These are phyloP conservation scores for Rhadina sibilatrix DNA, from an alignment of 2,113 vertebrate species.

Conservation along the genomic window DNA sequence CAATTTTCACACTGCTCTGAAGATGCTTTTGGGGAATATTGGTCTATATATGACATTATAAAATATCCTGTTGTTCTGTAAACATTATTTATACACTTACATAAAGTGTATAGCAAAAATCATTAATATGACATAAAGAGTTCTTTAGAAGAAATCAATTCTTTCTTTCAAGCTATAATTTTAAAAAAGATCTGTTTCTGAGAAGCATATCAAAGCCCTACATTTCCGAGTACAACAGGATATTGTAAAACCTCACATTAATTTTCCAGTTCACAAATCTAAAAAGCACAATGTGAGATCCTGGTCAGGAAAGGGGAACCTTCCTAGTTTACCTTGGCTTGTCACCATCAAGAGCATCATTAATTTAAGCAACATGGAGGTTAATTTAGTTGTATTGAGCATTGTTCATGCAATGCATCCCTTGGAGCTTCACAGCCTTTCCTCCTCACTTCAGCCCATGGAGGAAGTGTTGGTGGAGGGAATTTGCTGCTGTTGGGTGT, in stretches of 20 bases:
- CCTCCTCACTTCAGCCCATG: fast-evolving
- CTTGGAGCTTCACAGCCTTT: not conserved
- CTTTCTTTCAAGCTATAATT: not conserved
- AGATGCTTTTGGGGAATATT: slow-evolving; percentile 1
- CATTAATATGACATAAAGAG: not conserved
- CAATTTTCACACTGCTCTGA: not conserved
- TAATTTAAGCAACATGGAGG: not conserved
- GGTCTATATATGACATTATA: not conserved
- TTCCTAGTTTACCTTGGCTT: not conserved
- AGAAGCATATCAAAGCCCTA: not conserved
- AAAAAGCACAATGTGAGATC: not conserved
- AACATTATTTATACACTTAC: not conserved
- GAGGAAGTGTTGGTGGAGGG: fast-evolving
- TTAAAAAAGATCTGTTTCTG: not conserved
- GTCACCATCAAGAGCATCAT: not conserved
- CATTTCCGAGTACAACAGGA: not conserved
- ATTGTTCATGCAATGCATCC: not conserved
- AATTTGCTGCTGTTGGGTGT: fast-evolving
- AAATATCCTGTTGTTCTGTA: not conserved
- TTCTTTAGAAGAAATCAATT: not conserved
- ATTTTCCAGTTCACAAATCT: slow-evolving; percentile 49
- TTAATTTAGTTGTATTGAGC: not conserved
- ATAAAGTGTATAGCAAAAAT: slow-evolving; percentile 4
- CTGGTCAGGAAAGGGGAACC: not conserved
- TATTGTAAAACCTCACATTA: not conserved